Base-by-base conservation (phyloP, 37 sponge, comb jelly and placozoan species). In the Sycon ciliatum region DNA sequence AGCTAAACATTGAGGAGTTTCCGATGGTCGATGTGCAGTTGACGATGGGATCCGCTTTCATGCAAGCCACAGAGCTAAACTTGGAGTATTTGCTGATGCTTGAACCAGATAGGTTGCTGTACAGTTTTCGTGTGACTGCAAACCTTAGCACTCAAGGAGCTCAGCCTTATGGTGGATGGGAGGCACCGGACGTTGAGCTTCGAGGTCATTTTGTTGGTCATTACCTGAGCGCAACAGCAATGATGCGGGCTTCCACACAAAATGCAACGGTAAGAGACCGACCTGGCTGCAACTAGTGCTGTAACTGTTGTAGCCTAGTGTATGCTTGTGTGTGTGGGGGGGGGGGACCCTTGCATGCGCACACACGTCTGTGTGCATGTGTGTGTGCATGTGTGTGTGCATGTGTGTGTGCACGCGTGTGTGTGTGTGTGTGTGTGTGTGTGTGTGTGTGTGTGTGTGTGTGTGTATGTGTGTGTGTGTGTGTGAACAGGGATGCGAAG, bases 161-260 rank as follows among this genome's bases (percentile, higher is more conserved):
- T 60, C 63, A 60, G 16, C 63, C 63, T 11, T 60, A 60, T 28
- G 63, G 63, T 9, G 63, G 63, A 60, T 60, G 63, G 63, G 63
- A 60, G 26, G 63, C 63, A 24, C 63, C 63, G 22, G 16, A 60
- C 32, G 11, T 9, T 28, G 63, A 60, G 32, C 22, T 60, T 11
- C 63, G 63, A 11, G 63, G 63, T 60, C 63, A 60, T 24, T 60
- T 60, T 60, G 63, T 60, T 18, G 63, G 63, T 28, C 63, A 60
- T 18, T 60, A 60, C 63, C 27, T 60, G 24, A 60, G 63, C 63
- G 63, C 63, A 22, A 60, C 63, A 24, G 63, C 63, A 7, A 60
- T 60, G 63, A 60, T 18, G 11, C 16, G 63, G 63, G 63, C 63
- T 9, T 22, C 22, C 63, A 60, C 63, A 24, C 22, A 24, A 60